Conservation (phyloP, 1,140 invertebrate species). For the Vanessa atalanta region DNA sequence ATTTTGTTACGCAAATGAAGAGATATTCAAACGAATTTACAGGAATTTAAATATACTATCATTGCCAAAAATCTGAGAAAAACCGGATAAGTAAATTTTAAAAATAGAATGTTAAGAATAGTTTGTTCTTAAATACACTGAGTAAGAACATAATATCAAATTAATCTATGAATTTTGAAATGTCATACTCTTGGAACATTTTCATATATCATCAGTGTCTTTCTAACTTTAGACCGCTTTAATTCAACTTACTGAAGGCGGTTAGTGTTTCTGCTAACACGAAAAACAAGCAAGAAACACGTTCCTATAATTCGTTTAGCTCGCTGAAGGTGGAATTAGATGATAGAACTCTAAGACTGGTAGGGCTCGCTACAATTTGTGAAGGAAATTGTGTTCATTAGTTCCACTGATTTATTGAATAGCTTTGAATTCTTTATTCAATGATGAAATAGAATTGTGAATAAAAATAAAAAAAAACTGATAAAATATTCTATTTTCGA, state of each 20-base stretch:
- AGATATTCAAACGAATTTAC: too few relatives aligned
- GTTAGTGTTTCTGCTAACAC: slow-evolving; percentile 3
- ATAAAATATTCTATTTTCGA: too few relatives aligned
- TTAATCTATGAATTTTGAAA: neutral
- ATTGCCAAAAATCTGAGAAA: neutral
- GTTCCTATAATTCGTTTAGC: slow-evolving; percentile 1
- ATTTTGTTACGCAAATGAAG: too few relatives aligned
- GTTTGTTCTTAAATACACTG: too few relatives aligned
- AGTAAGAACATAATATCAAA: neutral
- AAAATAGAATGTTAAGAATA: too few relatives aligned
- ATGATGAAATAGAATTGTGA: too few relatives aligned
- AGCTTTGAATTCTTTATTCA: neutral
- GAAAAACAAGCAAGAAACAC: slow-evolving; percentile 1
- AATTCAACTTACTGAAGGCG: neutral
- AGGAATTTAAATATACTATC: too few relatives aligned
- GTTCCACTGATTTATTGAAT: neutral
- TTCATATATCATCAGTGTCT: neutral
- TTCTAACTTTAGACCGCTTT: neutral
- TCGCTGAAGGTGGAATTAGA: neutral
- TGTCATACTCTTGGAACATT: neutral
- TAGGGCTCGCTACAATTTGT: neutral
- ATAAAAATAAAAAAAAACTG: too few relatives aligned
- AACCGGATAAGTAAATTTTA: neutral
- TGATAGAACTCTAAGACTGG: neutral
- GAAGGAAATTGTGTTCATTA: slow-evolving; percentile 11